Evolutionary conservation across 1,140 invertebrate genomes (phyloP), one percentile per base, ranked within the genome.

Genomic region (Euwallacea fornicatus): DNA sequence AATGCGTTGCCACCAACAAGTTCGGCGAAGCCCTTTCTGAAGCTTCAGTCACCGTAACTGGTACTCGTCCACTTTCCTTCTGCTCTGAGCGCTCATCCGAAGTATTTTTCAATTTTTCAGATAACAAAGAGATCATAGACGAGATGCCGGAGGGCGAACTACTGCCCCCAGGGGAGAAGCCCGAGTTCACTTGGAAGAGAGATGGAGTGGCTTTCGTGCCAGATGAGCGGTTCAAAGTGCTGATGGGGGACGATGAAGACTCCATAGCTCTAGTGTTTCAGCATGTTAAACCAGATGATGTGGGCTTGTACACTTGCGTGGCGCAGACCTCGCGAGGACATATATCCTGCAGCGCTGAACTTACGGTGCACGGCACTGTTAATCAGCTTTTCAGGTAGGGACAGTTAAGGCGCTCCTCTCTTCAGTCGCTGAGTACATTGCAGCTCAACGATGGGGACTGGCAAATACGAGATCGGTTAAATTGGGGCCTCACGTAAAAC

Each of bases 241-340:
- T 96, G 7, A 92, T 96, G 77, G 91, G 93, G 73, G 93, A 96
- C 75, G 93, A 96, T 74, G 95, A 97, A 77, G 95, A 97, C 77
- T 96, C 92, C 0, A 83, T 97, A 56, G 93, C 93, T 15, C 82
- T 98, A 9, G 91, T 97, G 0, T 97, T 98, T 82, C 93, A 96
- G 77, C 93, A 97, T 76, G 95, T 97, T 0, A 93, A 90, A 77
- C 93, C 93, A 0, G 94, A 96, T 79, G 95, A 98, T 81, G 94
- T 94, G 33, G 96, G 96, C 6, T 84, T 96, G 6, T 98, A 98
- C 81, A 98, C 96, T 0, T 98, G 95, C 77, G 94, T 97, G 0
- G 96, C 96, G 0, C 93, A 95, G 78, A 98, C 96, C 0, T 89
- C 88, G 42, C 91, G 91, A 69, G 95, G 95, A 46, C 94, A 94